Conservation (phyloP, 1,140 invertebrate genomes). For the Brachionus manjavacas region DNA sequence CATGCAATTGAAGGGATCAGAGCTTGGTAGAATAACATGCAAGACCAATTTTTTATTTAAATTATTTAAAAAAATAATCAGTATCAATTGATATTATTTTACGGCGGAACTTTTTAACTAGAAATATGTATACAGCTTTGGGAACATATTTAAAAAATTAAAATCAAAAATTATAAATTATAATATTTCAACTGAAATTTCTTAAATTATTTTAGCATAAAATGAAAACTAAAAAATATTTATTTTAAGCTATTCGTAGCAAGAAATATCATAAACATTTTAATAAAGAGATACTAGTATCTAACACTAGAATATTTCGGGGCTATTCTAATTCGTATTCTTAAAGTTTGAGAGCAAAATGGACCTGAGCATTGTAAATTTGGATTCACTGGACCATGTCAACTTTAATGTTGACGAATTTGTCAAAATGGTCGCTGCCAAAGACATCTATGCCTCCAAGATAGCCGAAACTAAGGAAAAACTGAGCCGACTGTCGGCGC, state of each 20-base stretch:
- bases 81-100: too few species aligned
- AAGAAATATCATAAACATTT: not conserved
- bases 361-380: not conserved
- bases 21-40: too few species aligned
- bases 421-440: not conserved
- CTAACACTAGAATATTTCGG: not conserved
- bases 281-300: not conserved
- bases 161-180: slow-evolving; percentile 18
- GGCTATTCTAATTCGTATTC: not conserved
- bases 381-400: not conserved
- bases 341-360: not conserved
- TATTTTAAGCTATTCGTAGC: not conserved
- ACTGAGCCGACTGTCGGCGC: not conserved
- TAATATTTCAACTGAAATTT: not conserved
- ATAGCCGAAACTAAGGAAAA: slow-evolving; percentile 29
- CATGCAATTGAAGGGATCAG: not conserved
- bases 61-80: not conserved
- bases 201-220: slow-evolving; percentile 5
- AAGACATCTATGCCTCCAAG: not conserved
- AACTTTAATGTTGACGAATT: slow-evolving; percentile 30
- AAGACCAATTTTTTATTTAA: too few species aligned
- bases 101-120: not conserved
- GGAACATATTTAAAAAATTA: not conserved
- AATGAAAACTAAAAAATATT: not conserved
- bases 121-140: not conserved